A percentile compares a stretch with the other conserved stretches of the same genome.
Conservation (phyloP, 1,140 invertebrate genomes). For the Fopius arisanus region DNA sequence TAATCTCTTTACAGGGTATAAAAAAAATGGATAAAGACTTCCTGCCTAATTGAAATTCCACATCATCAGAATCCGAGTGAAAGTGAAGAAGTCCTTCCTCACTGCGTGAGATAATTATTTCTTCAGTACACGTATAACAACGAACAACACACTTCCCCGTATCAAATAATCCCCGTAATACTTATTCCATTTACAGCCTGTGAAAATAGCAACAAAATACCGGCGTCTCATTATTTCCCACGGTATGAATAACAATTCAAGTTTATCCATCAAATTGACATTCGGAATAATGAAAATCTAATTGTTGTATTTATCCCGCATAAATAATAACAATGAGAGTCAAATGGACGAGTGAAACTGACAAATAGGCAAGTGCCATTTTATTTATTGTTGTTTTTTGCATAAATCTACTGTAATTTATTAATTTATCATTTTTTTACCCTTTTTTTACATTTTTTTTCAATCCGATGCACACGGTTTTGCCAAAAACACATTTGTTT, state of each 20-base stretch:
- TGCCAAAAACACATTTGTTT: no score
- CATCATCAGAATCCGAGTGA: neutral
- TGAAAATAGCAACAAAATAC: neutral
- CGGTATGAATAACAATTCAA: neutral
- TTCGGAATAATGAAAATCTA: neutral
- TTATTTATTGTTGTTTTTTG: no score
- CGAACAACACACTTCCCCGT: neutral
- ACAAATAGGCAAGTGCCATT: no score
- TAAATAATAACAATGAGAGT: neutral
- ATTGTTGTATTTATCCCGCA: neutral
- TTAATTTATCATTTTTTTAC: no score
- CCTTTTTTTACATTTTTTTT: no score
- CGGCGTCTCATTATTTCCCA: neutral
- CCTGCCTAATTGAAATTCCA: slow-evolving; percentile 11
- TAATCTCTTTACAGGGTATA: neutral
- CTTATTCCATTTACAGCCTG: neutral
- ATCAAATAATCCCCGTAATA: slow-evolving; percentile 5
- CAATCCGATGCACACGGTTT: no score
- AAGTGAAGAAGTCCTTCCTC: slow-evolving; percentile 20
- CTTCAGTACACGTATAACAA: slow-evolving; percentile 10
- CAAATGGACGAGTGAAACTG: neutral
- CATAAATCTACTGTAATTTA: no score
- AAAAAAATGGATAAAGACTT: neutral
- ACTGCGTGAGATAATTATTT: slow-evolving; percentile 27
- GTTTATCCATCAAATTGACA: neutral